Evolutionary conservation across 2,888 invertebrate genomes (phyloP).

Genomic region (Gymnocheta viridis): DNA sequence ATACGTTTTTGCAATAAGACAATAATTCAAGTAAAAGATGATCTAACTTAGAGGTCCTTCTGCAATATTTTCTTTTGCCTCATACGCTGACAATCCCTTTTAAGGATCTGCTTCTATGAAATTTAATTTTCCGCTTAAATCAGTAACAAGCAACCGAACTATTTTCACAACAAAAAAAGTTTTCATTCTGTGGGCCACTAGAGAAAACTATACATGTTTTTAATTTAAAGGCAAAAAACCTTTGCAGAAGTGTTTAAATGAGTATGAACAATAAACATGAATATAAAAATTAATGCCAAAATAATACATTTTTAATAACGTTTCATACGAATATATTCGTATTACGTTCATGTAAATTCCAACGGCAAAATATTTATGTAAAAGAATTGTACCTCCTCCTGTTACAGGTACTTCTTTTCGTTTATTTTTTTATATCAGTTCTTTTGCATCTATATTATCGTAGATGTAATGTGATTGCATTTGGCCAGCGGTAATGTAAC

Average conservation of each 20-base stretch:
- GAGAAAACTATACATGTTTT: too few relatives aligned
- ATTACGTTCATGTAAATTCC: slow-evolving; percentile 35
- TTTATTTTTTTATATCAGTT: slow-evolving; percentile 11
- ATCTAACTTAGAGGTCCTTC: too few relatives aligned
- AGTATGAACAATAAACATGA: not conserved
- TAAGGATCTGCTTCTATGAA: too few relatives aligned
- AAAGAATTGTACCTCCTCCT: not conserved
- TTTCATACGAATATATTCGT: not conserved
- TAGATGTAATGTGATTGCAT: slow-evolving; percentile 7
- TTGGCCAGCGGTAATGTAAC: slow-evolving; percentile 45
- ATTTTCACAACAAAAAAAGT: too few relatives aligned
- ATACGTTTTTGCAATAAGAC: too few relatives aligned
- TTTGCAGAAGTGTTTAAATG: not conserved
- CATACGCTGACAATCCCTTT: too few relatives aligned
- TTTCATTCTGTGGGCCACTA: too few relatives aligned
- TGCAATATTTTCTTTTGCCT: too few relatives aligned
- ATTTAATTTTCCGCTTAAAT: too few relatives aligned
- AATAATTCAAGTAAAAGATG: too few relatives aligned
- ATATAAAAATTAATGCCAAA: not conserved
- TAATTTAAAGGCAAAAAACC: too few relatives aligned
- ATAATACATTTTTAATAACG: slow-evolving; percentile 42
- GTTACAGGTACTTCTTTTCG: not conserved
- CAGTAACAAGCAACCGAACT: too few relatives aligned
- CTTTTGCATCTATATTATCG: slow-evolving; percentile 22
- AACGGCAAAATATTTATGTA: slow-evolving; percentile 2